Evolutionary conservation across 2,797 vertebrate species (phyloP).

Genomic region (Columba guinea): DNA sequence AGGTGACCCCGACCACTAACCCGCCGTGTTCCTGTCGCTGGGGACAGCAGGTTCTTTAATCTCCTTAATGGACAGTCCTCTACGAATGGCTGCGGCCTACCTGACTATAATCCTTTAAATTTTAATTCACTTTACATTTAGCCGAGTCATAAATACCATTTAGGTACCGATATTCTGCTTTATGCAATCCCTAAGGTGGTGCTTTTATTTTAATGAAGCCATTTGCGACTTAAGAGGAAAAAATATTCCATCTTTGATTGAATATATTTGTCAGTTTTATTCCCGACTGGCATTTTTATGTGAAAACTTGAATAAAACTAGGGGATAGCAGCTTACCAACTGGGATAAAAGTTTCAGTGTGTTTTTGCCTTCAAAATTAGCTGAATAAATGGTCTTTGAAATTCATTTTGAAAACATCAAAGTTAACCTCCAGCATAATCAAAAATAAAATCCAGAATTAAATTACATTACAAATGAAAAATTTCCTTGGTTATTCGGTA

Average conservation of each 20-base stretch:
- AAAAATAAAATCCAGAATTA: constrained; percentile 73
- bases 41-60: constrained; percentile 87
- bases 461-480: constrained; percentile 72
- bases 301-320: constrained; percentile 85
- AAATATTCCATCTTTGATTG: constrained; percentile 89
- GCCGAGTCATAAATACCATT: constrained; percentile 97
- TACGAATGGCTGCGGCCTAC: constrained; percentile 90
- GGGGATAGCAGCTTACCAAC: constrained; percentile 77
- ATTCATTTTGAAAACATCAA: constrained; percentile 75
- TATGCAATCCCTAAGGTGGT: constrained; percentile 91
- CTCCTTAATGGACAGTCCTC: constrained; percentile 94
- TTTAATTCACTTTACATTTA: constrained; percentile 99
- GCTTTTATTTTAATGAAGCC: constrained; percentile 99
- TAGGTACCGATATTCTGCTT: constrained; percentile 92
- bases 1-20: constrained; percentile 77
- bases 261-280: constrained; percentile 94
- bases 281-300: constrained; percentile 93
- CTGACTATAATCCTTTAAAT: constrained; percentile 98
- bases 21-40: constrained; percentile 73
- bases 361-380: constrained; percentile 77
- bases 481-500: constrained; percentile 38
- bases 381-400: constrained; percentile 77
- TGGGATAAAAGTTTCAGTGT: constrained; percentile 79
- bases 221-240: constrained; percentile 95
- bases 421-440: constrained; percentile 67